Base-by-base conservation (phyloP, 2,113 vertebrate species). In the Xenopus laevis region DNA sequence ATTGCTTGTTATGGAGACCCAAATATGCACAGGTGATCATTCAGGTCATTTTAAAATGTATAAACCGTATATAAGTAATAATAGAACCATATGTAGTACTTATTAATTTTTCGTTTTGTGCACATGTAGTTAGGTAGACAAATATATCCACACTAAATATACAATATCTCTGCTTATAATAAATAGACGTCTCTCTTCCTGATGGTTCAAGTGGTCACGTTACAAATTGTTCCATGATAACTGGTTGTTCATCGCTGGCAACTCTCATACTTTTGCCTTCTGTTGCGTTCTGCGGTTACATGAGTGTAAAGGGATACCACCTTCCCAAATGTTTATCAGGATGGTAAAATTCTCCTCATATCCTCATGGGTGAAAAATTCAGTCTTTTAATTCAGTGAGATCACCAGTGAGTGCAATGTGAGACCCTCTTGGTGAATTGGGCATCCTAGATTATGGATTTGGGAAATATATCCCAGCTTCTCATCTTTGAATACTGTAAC, bases 231-330 rank as follows among this genome's bases (percentile, higher is more conserved):
- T 27, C 23, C 23, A 27, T 40, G 33, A 2, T 40, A 40, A 9
- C 5, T 40, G 33, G 33, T 7, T 40, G 33, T n/a, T 23, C 4
- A 0, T 73, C 8, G 6, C 33, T 75, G 65, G 84, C 78, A 64
- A 84, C 86, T 86, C 82, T 81, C 78, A 78, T 79, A 46, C 80
- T 40, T 40, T 83, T 82, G 79, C 58, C 79, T 10, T 81, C 84
- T 85, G 82, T 81, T 78, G 80, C 86, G 79, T 87, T 83, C 81
- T 84, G 80, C 81, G 86, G 84, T 80, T 84, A 79, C 68, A 79
- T 4, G 7, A 50, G 79, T n/a, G 65, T 68, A 59, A 73, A 12
- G 65, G 79, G 77, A 69, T 62, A 58, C 74, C 66, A 69, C 74
- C 45, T 16, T 69, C 47, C 47, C 13, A 44, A 52, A 46, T 15